Evolutionary conservation across 1,140 invertebrate genomes (phyloP).

Genomic region (Drosophila pachea): DNA sequence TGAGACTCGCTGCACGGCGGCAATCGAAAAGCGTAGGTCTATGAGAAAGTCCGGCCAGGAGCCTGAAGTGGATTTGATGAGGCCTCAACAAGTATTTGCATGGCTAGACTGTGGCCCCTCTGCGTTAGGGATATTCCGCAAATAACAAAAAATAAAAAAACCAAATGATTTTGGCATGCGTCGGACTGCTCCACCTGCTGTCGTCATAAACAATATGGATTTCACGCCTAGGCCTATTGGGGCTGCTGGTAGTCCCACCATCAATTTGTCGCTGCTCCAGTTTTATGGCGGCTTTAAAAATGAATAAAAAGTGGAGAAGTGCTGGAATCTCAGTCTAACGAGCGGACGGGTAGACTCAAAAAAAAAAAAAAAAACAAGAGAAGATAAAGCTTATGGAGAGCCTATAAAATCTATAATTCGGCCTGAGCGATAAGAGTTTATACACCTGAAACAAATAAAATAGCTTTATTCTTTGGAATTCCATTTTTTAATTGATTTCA

Average conservation of each 20-base stretch:
- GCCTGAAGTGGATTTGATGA: too few species aligned
- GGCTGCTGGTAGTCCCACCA: not conserved
- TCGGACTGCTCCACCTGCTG: too few species aligned
- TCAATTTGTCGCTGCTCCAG: slow-evolving; percentile 39
- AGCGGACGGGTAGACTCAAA: too few species aligned
- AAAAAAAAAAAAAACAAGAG: slow-evolving; percentile 37
- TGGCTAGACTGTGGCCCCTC: too few species aligned
- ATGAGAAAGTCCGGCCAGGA: too few species aligned
- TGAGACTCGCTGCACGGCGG: not conserved
- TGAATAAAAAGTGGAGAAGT: not conserved
- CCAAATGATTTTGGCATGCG: not conserved
- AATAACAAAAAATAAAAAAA: not conserved
- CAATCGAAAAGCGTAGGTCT: too few species aligned
- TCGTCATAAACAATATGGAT: slow-evolving; percentile 33
- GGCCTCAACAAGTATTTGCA: too few species aligned
- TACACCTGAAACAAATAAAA: slow-evolving; percentile 46
- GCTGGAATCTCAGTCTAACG: too few species aligned
- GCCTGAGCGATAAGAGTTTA: slow-evolving; percentile 38
- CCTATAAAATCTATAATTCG: slow-evolving; percentile 63
- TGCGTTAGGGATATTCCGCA: too few species aligned
- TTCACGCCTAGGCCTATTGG: slow-evolving; percentile 38
- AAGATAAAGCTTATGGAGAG: slow-evolving; percentile 23
- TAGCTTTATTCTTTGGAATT: slow-evolving; percentile 72
- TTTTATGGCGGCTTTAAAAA: slow-evolving; percentile 43
- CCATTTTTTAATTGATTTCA: slow-evolving; percentile 67